phyloP scores from a whole-genome alignment of 1,140 invertebrate genomes.

The Zaprionus taronus region DNA sequence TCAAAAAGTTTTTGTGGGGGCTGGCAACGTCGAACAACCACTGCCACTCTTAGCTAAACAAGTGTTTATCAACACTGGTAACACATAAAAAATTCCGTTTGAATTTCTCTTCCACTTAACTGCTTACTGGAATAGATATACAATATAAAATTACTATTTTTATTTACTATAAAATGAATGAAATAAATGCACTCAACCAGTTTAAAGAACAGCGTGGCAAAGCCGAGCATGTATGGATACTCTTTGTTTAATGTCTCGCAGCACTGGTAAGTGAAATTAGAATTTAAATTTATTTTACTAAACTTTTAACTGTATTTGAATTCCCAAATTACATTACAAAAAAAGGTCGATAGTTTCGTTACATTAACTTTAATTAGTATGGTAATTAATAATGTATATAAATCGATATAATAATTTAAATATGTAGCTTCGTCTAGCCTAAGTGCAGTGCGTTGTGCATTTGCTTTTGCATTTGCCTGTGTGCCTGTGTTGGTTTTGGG shows the following conservation, averaged over 20 bases:
- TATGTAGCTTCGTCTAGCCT: slow-evolving; percentile 73
- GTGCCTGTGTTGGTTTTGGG: slow-evolving; percentile 34
- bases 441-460: slow-evolving; percentile 58
- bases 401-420: slow-evolving; percentile 79
- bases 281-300: neutral
- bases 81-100: neutral
- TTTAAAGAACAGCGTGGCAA: too few relatives aligned
- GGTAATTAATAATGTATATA: slow-evolving; percentile 71
- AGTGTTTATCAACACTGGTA: neutral
- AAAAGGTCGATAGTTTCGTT: slow-evolving; percentile 49
- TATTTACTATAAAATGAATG: too few relatives aligned
- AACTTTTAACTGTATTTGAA: neutral
- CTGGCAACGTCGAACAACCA: neutral
- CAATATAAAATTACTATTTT: too few relatives aligned
- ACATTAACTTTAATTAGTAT: slow-evolving; percentile 78
- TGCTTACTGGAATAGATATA: neutral
- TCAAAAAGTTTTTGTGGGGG: neutral
- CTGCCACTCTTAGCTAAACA: neutral
- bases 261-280: too few relatives aligned
- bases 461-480: slow-evolving; percentile 24
- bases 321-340: neutral
- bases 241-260: too few relatives aligned
- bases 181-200: too few relatives aligned
- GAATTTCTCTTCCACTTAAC: neutral
- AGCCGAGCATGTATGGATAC: too few relatives aligned